These are phyloP conservation scores for Apeira syringaria DNA, from an alignment of 2,888 invertebrate genomes.

Conservation along the genomic window DNA sequence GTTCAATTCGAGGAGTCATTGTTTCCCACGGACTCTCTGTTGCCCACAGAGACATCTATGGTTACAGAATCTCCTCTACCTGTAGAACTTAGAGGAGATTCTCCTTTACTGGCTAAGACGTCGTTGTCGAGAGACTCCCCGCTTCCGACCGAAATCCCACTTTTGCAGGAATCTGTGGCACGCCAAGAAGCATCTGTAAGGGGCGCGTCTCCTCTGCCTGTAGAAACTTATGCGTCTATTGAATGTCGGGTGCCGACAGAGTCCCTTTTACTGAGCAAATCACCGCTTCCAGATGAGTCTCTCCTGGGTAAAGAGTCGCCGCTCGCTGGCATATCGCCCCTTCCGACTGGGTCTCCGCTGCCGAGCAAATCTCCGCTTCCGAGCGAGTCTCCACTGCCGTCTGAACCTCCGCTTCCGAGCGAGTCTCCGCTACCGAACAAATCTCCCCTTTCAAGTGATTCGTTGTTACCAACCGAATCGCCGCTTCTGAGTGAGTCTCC, in stretches of 20 bases:
- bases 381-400: too few relatives aligned
- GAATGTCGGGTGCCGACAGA: not conserved
- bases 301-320: slow-evolving; percentile 30
- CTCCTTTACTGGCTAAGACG: slow-evolving; percentile 24
- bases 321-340: too few relatives aligned
- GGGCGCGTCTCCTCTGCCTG: slow-evolving; percentile 28
- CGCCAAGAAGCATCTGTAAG: slow-evolving; percentile 17
- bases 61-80: slow-evolving; percentile 23
- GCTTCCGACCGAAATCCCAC: slow-evolving; percentile 26
- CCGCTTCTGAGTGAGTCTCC: slow-evolving; percentile 24
- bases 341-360: not conserved
- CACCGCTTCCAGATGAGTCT: too few relatives aligned
- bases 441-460: slow-evolving; percentile 25
- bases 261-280: too few relatives aligned
- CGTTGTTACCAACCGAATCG: slow-evolving; percentile 30
- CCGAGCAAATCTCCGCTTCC: slow-evolving; percentile 28
- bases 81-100: slow-evolving; percentile 20
- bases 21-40: slow-evolving; percentile 23
- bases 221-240: slow-evolving; percentile 25
- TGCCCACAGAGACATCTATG: slow-evolving; percentile 22
- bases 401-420: slow-evolving; percentile 27
- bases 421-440: slow-evolving; percentile 32
- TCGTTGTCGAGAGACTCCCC: slow-evolving; percentile 32
- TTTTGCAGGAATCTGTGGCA: not conserved
- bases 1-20: slow-evolving; percentile 22